These are phyloP conservation scores for Rhyacophila evoluta DNA, from an alignment of 2,888 invertebrate genomes.

Conservation along the genomic window DNA sequence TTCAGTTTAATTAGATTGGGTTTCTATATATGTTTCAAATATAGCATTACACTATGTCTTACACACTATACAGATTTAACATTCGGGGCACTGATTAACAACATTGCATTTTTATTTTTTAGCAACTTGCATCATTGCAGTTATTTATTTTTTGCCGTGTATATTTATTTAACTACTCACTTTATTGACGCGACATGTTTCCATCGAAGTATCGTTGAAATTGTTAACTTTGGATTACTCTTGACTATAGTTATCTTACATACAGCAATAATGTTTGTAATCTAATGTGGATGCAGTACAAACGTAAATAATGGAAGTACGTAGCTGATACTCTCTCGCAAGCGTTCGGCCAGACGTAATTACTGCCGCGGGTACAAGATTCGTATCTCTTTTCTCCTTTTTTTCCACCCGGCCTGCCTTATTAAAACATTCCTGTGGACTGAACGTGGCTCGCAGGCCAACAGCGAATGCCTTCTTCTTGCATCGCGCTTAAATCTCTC, in stretches of 20 bases:
- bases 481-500: constrained; percentile 16
- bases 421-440: constrained; percentile 53
- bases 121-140: too few species aligned
- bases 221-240: neutral
- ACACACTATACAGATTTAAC: too few species aligned
- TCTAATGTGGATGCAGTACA: constrained; percentile 15
- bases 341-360: constrained; percentile 40
- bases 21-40: too few species aligned
- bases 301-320: constrained; percentile 1
- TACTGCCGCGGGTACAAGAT: constrained; percentile 48
- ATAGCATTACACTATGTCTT: too few species aligned
- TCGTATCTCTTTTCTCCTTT: constrained; percentile 48
- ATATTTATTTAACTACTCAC: neutral
- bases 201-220: neutral
- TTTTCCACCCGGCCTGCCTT: constrained; percentile 46
- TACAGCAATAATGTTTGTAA: constrained; percentile 1
- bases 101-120: too few species aligned
- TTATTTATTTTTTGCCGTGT: too few species aligned
- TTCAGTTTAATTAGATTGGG: too few species aligned
- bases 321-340: neutral
- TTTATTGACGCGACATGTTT: neutral
- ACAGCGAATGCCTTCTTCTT: constrained; percentile 1
- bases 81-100: too few species aligned
- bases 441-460: constrained; percentile 29
- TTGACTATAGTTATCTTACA: neutral